Base-by-base conservation (phyloP, 2,888 invertebrate species). In the Cryptus viduatorius region DNA sequence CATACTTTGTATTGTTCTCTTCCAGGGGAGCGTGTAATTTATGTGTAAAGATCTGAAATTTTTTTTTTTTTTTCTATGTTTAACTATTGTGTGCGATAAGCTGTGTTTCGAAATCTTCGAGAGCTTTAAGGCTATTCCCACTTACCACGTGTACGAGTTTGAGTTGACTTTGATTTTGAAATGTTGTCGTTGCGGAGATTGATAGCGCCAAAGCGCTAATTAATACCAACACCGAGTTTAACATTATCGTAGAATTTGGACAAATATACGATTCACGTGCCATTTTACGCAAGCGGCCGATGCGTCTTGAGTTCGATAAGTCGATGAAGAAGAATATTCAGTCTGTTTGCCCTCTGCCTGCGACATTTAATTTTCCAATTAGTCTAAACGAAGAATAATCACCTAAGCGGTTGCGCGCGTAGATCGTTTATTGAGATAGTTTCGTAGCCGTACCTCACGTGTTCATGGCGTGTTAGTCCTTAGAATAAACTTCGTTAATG, bases 131-230 rank as follows among this genome's bases (percentile, higher is more conserved):
- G 16, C 44, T 31, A n/a, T 14, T 31, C 71, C 59, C 75, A 89
- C 90, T 91, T 77, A 91, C 91, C 7, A 90, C 86, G 16, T 91
- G 89, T 10, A 91, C 69, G 42, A 89, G 78, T 79, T 90, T 87
- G 31, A 91, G 79, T 44, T 90, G 83, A 29, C 85, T 19, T 75
- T 82, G 31, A 42, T 71, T 31, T 71, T 46, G 29, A 4, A 50
- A 73, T 31, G 16, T 69, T 42, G 78, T 68, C 48, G 64, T 7
- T 10, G 14, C 50, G 8, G 67, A 37, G 31, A 61, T 59, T 3
- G 31, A 72, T 68, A 5, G 14, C 4, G 29, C 10, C 5, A 53
- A 44, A 81, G 31, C 5, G 46, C 69, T 16, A n/a, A 75, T 65
- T 4, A 78, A 56, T 48, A 69, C n/a, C 37, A 81, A 53, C 3